Evolutionary conservation across 2,888 invertebrate genomes (phyloP), one percentile per base, ranked within the genome.

Genomic region (Drosophila paracracens): DNA sequence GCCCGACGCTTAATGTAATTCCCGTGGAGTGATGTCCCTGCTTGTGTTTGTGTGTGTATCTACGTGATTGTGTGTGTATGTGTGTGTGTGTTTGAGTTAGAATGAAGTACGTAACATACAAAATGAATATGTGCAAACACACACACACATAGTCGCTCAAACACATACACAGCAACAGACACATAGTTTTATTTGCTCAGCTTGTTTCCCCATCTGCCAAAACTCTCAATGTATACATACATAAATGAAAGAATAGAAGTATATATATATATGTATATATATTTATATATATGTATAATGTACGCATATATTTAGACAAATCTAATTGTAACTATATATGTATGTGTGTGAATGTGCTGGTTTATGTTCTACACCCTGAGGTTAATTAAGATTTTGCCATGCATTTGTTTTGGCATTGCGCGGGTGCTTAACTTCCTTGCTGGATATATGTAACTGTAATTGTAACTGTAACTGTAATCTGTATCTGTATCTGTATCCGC

Each of bases 1-100:
- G 87, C 83, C 71, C 84, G 80, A 77, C 88, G 88, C 88, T 88
- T 88, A 88, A 88, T 88, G 85, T 88, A 82, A 88, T 88, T 88
- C 88, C 83, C 52, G 38, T 53, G 31, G 60, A 56, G 54, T n/a
- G 36, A 57, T 57, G 36, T 50, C 48, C 29, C 31, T 35, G 53
- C 52, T 40, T 48, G 40, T 36, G 18, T 50, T 21, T 66, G 31
- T 63, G 27, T 36, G 25, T 60, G 48, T 56, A 58, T 70, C 11
- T 4, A 40, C n/a, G 11, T 11, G 11, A 21, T 21, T 46, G 65
- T 74, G 50, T 61, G 21, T 21, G 21, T 21, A 21, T 21, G 21
- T 21, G 67, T 64, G 68, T 75, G 80, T 76, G 75, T 84, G 81
- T 87, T 86, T 88, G 82, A 81, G 85, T 86, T 88, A 74, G 88